Percentiles rank a stretch among this genome's conserved stretches.
These are phyloP conservation scores for Drosophila lowei DNA, from an alignment of 1,140 invertebrate genomes.

Conservation along the genomic window DNA sequence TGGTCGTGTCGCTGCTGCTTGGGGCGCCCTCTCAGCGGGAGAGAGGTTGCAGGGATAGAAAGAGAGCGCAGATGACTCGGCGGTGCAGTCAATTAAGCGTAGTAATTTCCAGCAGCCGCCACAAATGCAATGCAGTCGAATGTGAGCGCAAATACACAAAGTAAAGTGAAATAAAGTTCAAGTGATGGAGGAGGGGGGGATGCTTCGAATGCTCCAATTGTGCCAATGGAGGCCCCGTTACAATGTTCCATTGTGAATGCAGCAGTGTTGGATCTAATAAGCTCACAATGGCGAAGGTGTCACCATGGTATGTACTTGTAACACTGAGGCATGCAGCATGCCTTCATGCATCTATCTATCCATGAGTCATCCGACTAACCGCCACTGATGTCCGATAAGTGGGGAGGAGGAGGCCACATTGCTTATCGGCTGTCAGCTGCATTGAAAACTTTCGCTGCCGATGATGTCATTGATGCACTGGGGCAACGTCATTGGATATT, in stretches of 20 bases:
- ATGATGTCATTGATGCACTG: constrained; percentile 52
- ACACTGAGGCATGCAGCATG: constrained; percentile 9
- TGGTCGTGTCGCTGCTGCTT: constrained; percentile 31
- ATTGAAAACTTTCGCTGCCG: constrained; percentile 46
- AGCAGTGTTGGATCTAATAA: constrained; percentile 47
- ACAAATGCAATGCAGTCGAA: constrained; percentile 37
- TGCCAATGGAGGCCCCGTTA: constrained; percentile 2
- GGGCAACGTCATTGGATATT: constrained; percentile 33
- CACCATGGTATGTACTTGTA: constrained; percentile 2
- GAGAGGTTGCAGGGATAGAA: background rate
- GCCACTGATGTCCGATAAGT: constrained; percentile 24
- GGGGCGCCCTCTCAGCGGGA: background rate
- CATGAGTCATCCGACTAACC: constrained; percentile 42
- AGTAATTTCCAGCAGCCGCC: constrained; percentile 13
- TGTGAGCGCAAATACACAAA: constrained; percentile 16
- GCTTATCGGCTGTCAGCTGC: constrained; percentile 37
- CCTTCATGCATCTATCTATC: constrained; percentile 52
- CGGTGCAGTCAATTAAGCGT: constrained; percentile 56
- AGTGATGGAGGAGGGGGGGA: background rate
- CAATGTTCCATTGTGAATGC: constrained; percentile 24
- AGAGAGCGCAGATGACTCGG: background rate
- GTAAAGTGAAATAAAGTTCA: constrained; percentile 14
- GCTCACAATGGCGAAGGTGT: constrained; percentile 27
- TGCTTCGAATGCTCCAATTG: constrained; percentile 38
- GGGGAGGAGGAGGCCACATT: too few relatives aligned